Conservation (phyloP, 53 echinoderm and acorn worm genomes). For the Pentamera pediparva region DNA sequence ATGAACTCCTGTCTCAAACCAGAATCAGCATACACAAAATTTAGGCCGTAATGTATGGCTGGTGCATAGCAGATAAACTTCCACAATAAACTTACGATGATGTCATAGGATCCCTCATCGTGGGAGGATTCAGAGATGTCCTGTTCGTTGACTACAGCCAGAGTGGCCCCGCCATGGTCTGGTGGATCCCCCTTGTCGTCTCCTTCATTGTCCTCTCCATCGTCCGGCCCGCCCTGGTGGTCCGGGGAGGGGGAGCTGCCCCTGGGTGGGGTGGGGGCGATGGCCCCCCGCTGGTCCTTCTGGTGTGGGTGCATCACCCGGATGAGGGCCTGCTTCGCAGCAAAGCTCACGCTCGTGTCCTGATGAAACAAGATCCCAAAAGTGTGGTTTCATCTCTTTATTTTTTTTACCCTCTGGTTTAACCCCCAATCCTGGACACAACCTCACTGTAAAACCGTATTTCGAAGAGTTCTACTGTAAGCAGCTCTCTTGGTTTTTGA, state of each 20-base stretch:
- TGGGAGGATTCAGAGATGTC: constrained; percentile 74
- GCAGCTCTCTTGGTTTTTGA: background rate
- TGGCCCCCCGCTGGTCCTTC: constrained; percentile 68
- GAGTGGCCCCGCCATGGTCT: constrained; percentile 43
- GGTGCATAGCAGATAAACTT: too few species aligned
- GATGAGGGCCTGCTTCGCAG: constrained; percentile 94
- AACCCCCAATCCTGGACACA: too few species aligned
- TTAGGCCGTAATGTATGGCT: too few species aligned
- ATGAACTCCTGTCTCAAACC: too few species aligned
- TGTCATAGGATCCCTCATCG: constrained; percentile 86
- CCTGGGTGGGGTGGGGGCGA: constrained; percentile 59
- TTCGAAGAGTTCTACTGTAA: too few species aligned
- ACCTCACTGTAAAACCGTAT: too few species aligned
- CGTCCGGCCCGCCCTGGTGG: constrained; percentile 41
- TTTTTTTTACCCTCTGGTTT: too few species aligned
- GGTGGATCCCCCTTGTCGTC: constrained; percentile 47
- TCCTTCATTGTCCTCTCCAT: too few species aligned
- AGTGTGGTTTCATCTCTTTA: too few species aligned
- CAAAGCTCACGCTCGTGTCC: constrained; percentile 92
- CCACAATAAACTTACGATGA: constrained; percentile 85
- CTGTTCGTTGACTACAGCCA: constrained; percentile 40
- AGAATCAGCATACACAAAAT: too few species aligned
- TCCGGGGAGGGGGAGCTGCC: constrained; percentile 83
- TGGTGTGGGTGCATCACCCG: constrained; percentile 90
- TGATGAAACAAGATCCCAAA: constrained; percentile 15